phyloP scores from a whole-genome alignment of 2,888 invertebrate species.

The Meandrusa payeni region DNA sequence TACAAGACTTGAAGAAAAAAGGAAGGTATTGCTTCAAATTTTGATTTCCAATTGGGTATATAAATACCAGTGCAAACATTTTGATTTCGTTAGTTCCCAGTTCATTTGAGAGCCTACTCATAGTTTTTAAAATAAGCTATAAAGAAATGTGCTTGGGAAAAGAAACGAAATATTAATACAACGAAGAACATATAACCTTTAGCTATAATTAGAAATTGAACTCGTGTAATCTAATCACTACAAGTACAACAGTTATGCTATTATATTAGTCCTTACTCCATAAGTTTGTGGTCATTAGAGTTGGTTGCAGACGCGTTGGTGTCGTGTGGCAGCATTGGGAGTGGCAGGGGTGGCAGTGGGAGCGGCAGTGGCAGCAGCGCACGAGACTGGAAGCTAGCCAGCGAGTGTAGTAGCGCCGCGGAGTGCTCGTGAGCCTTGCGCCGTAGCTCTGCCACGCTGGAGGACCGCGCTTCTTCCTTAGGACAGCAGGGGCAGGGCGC shows the following conservation, averaged over 20 bases:
- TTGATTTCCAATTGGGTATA: too few species aligned
- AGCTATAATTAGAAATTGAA: slow-evolving; percentile 20
- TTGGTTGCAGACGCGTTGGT: slow-evolving; percentile 34
- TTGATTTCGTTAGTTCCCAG: too few species aligned
- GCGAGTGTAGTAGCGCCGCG: slow-evolving; percentile 89
- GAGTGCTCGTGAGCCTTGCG: slow-evolving; percentile 97
- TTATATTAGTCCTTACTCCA: slow-evolving; percentile 43
- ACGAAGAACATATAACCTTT: neutral
- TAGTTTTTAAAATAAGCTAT: too few species aligned
- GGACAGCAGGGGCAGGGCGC: slow-evolving; percentile 91
- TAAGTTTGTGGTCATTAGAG: slow-evolving; percentile 53
- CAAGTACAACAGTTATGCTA: neutral
- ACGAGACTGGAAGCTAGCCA: slow-evolving; percentile 84
- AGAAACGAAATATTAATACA: too few species aligned
- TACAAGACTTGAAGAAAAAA: too few species aligned
- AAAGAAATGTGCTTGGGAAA: too few species aligned
- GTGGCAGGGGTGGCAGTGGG: slow-evolving; percentile 58
- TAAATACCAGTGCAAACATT: too few species aligned
- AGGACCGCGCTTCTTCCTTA: slow-evolving; percentile 86
- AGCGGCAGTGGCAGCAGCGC: slow-evolving; percentile 71
- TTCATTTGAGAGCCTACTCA: too few species aligned
- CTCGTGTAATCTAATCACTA: slow-evolving; percentile 10
- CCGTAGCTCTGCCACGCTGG: slow-evolving; percentile 94
- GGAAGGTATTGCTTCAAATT: too few species aligned
- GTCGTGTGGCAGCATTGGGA: slow-evolving; percentile 47